Conservation (phyloP, 2,888 invertebrate genomes). For the Ectemnius lituratus region DNA sequence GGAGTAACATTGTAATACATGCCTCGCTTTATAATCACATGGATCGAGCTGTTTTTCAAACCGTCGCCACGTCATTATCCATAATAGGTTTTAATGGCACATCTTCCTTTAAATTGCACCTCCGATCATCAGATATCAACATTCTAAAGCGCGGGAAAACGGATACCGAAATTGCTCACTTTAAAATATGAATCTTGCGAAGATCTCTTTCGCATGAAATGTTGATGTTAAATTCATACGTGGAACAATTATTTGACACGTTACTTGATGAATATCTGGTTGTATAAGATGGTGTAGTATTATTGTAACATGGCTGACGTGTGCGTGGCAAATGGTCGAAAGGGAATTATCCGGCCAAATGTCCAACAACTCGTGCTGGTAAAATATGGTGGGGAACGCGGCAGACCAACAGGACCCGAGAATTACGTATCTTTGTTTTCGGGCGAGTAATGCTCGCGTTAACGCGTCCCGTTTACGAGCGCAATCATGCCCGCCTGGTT, state of each 20-base stretch:
- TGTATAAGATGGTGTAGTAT: background rate
- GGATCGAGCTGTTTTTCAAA: too few species aligned
- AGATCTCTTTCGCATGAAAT: background rate
- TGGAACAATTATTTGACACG: background rate
- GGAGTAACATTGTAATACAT: background rate
- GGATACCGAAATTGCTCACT: too few species aligned
- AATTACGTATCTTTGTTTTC: constrained; percentile 49
- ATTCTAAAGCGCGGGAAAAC: too few species aligned
- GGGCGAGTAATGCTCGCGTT: constrained; percentile 38
- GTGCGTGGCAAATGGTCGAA: background rate
- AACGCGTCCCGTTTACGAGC: constrained; percentile 52
- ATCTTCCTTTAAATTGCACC: too few species aligned
- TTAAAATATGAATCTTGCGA: background rate
- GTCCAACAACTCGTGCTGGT: background rate
- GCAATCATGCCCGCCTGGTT: constrained; percentile 33
- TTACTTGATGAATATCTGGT: background rate
- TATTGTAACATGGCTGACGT: too few species aligned
- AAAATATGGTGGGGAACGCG: background rate
- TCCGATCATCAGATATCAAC: too few species aligned
- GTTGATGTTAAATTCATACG: background rate
- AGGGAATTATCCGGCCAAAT: background rate
- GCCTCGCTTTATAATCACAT: background rate
- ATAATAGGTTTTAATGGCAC: background rate
- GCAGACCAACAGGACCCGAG: background rate
- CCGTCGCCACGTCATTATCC: background rate